Evolutionary conservation across 2,113 vertebrate species (phyloP).

Genomic region (Anhinga anhinga): DNA sequence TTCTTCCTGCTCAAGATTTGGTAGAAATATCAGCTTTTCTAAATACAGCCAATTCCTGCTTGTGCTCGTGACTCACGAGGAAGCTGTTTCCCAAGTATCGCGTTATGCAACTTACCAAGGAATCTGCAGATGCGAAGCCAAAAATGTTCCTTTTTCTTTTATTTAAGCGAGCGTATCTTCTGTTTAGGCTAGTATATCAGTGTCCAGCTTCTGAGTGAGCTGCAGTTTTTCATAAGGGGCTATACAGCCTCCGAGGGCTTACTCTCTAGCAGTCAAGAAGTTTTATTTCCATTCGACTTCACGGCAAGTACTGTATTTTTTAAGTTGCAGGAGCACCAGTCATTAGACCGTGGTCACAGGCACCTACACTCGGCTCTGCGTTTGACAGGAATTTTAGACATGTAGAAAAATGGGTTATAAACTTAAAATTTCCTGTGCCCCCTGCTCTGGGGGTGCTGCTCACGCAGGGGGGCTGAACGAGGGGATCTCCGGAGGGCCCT

Average conservation of each 20-base stretch:
- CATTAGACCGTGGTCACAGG: not conserved
- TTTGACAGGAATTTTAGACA: not conserved
- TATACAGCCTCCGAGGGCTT: fast-evolving
- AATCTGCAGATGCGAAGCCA: not conserved
- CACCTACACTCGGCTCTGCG: fast-evolving
- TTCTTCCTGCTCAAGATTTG: not conserved
- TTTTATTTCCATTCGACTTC: not conserved
- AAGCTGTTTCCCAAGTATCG: not conserved
- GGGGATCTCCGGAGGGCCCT: too few species aligned
- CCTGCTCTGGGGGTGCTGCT: too few species aligned
- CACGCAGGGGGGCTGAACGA: too few species aligned
- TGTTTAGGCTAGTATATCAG: not conserved
- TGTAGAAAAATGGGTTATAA: too few species aligned
- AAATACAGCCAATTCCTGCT: not conserved
- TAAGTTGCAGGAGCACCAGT: not conserved
- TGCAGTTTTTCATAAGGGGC: too few species aligned
- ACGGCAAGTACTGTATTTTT: fast-evolving
- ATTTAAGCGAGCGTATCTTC: too few species aligned
- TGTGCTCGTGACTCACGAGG: not conserved
- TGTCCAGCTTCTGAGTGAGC: not conserved
- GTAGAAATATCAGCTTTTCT: not conserved
- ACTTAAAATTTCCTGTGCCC: too few species aligned
- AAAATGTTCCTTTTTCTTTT: not conserved
- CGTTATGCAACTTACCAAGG: not conserved
- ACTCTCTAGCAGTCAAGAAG: too few species aligned